Conservation (phyloP, 2,113 vertebrate species). For the Pteropus alecto region DNA sequence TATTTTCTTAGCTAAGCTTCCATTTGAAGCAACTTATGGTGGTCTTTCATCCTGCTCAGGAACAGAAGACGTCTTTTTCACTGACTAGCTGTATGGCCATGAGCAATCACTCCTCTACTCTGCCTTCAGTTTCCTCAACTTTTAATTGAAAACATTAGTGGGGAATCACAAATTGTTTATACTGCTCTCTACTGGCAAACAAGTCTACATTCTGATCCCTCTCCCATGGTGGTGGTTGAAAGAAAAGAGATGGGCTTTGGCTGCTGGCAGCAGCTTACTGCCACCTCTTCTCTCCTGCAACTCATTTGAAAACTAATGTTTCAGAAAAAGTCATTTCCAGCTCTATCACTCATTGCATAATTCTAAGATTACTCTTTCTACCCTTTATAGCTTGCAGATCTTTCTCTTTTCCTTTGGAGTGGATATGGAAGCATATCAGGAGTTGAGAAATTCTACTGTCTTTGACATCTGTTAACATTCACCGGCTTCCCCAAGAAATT, state of each 20-base stretch:
- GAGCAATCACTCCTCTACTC: rapidly evolving
- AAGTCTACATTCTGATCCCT: neutral
- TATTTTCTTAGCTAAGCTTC: neutral
- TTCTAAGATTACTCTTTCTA: neutral
- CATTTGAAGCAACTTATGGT: neutral
- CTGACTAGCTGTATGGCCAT: rapidly evolving
- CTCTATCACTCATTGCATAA: neutral
- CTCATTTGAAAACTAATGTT: neutral
- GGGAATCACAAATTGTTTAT: neutral
- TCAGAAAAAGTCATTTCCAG: neutral
- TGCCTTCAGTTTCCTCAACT: neutral
- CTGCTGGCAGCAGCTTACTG: neutral
- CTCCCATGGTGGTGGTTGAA: neutral
- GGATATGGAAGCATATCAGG: neutral
- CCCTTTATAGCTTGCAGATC: neutral
- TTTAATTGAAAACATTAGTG: neutral
- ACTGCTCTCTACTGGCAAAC: neutral
- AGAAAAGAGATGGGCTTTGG: neutral
- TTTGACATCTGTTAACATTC: constrained; percentile 19
- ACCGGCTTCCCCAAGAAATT: neutral
- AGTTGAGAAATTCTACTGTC: neutral
- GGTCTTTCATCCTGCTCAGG: neutral
- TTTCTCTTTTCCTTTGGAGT: neutral
- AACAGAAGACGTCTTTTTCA: neutral
- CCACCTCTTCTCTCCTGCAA: neutral